Percentiles rank a stretch among this genome's conserved stretches.
These are phyloP conservation scores for Tiaroga cobitis DNA, from an alignment of 2,797 vertebrate species.

Conservation along the genomic window DNA sequence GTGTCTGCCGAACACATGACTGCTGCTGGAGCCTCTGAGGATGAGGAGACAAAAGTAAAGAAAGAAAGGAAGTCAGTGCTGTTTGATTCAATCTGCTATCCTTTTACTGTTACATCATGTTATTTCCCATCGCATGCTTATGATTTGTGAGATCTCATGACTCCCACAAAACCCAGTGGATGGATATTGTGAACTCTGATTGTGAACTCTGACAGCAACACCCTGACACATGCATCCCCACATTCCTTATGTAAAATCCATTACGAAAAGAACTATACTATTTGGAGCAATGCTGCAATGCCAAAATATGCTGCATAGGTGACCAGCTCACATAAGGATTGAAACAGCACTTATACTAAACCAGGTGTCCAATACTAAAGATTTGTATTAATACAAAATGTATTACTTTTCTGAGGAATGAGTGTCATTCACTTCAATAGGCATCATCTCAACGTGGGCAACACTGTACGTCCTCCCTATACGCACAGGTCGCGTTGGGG, in stretches of 20 bases:
- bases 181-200: background rate
- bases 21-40: slow-evolving; percentile 57
- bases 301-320: background rate
- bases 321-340: background rate
- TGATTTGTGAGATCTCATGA: slow-evolving; percentile 24
- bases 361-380: background rate
- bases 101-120: slow-evolving; percentile 8
- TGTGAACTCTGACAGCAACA: background rate
- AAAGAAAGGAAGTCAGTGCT: slow-evolving; percentile 5
- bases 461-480: background rate
- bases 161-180: background rate
- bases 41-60: slow-evolving; percentile 42
- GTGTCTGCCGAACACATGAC: slow-evolving; percentile 69
- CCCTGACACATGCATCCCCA: too few relatives aligned
- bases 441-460: background rate
- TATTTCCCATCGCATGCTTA: slow-evolving; percentile 10
- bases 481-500: background rate
- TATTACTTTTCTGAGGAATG: background rate
- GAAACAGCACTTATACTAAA: background rate
- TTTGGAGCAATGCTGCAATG: too few relatives aligned
- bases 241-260: too few relatives aligned
- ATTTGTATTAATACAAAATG: background rate
- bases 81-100: slow-evolving; percentile 3
- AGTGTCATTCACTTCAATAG: background rate
- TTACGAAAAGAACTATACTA: too few relatives aligned